Percentiles rank a stretch among this genome's conserved stretches.
Conservation (phyloP, 2,797 vertebrate genomes). For the Melanogrammus aeglefinus region DNA sequence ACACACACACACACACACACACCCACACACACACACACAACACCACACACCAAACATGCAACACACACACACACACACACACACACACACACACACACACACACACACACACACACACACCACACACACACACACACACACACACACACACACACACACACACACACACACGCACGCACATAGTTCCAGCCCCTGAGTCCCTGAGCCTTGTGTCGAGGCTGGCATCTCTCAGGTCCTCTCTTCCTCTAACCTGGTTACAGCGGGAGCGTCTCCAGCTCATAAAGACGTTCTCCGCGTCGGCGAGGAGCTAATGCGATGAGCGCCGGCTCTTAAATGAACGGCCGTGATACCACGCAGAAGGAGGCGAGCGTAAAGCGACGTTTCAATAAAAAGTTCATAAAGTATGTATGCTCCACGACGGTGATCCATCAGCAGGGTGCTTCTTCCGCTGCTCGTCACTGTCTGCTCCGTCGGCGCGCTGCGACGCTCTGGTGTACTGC, state of each 20-base stretch:
- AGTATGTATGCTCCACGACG: constrained; percentile 69
- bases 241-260: constrained; percentile 31
- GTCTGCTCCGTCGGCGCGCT: no score
- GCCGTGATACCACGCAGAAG: neutral
- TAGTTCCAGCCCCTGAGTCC: neutral
- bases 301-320: constrained; percentile 64
- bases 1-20: no score
- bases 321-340: neutral
- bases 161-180: neutral
- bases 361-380: constrained; percentile 52
- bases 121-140: constrained; percentile 16
- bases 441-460: no score
- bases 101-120: constrained; percentile 10
- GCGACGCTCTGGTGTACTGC: no score
- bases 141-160: constrained; percentile 13
- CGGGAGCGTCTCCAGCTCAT: constrained; percentile 68
- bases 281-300: constrained; percentile 58
- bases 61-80: no score
- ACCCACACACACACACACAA: no score
- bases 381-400: constrained; percentile 77
- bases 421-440: constrained; percentile 14
- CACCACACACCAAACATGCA: no score
- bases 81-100: constrained; percentile 5
- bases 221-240: constrained; percentile 47
- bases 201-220: neutral